Evolutionary conservation across 2,888 invertebrate genomes (phyloP), one percentile per base, ranked within the genome.

Genomic region (Fragum sueziense): DNA sequence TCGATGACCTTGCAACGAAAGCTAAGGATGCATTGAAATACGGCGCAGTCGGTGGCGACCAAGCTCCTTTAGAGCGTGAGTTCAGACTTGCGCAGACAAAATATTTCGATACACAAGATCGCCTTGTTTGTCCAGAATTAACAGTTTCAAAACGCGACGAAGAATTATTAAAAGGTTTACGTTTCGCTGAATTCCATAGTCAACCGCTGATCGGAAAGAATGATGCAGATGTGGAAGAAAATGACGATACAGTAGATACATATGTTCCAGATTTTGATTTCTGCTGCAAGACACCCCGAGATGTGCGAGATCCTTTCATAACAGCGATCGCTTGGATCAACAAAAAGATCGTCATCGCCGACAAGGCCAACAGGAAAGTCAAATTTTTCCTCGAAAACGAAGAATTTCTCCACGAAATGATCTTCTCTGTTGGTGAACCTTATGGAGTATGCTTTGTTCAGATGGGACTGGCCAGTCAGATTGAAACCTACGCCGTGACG

Each of bases 321-420:
- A 70, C 79, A 20, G 29, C 70, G 17, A 41, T 79, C 2, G 33
- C 74, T 6, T 79, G 79, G 79, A 20, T 31, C 4, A 71, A 74
- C 37, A 37, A 52, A 17, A 67, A 41, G 34, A 27, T 79, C n/a
- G 41, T 79, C 2, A 70, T 71, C 11, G 37, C 79, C 0, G 79
- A 79, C 47, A 79, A 79, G 57, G 59, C 69, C 0, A 75, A 79
- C 47, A 67, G 62, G 51, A 79, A 75, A 22, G n/a, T 79, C 20
- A 79, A 79, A 29, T 67, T 79, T 34, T 79, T 76, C 31, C 34
- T 51, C 27, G 74, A 79, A 17, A 29, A 29, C 6, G 79, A 75
- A 0, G 27, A 52, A 7, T 79, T 72, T n/a, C 27, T 79, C 4
- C 61, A 54, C 2, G 79, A 79, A 29, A 41, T 76, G 11, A 2